Conservation (phyloP, 2,113 vertebrate genomes). For the Tetrao urogallus region DNA sequence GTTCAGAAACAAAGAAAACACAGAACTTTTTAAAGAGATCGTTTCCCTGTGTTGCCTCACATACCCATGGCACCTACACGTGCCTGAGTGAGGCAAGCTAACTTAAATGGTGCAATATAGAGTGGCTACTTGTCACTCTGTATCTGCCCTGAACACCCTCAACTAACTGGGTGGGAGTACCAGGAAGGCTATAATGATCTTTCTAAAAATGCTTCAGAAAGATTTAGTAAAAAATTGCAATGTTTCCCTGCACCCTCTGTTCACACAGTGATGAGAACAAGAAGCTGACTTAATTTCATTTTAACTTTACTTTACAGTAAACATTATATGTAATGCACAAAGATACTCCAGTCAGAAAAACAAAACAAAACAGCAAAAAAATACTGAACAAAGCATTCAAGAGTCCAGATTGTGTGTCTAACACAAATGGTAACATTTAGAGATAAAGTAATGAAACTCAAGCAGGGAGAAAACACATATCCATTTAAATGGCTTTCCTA, state of each 20-base stretch:
- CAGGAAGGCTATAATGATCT: not conserved
- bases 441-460: not conserved
- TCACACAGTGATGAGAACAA: not conserved
- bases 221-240: not conserved
- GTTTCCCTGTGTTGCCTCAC: not conserved
- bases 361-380: not conserved
- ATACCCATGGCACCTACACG: not conserved
- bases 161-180: not conserved
- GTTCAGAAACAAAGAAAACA: not conserved
- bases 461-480: not conserved
- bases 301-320: not conserved
- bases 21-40: not conserved
- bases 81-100: too few relatives aligned
- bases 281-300: not conserved
- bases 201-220: not conserved
- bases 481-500: not conserved
- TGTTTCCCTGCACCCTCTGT: not conserved
- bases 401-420: fast-evolving
- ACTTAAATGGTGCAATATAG: not conserved
- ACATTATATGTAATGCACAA: not conserved
- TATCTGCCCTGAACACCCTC: not conserved
- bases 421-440: not conserved
- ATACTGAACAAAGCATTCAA: not conserved
- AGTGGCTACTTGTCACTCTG: not conserved
- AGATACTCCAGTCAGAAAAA: not conserved